phyloP scores from a whole-genome alignment of 1,140 invertebrate genomes.

The Holcopasites calliopsidis region DNA sequence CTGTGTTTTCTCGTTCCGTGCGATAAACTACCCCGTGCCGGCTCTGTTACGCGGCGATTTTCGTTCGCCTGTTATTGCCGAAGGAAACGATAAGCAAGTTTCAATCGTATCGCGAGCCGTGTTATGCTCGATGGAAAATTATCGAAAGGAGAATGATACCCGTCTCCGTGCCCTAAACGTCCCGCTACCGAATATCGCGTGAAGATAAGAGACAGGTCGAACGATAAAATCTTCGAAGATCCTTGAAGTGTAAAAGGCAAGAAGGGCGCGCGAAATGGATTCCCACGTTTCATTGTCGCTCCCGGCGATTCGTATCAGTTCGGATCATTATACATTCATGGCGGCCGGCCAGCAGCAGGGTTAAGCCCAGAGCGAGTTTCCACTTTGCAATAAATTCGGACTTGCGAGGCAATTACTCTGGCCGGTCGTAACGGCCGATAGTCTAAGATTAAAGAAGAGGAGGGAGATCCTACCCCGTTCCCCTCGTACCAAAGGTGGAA shows the following conservation, averaged over 20 bases:
- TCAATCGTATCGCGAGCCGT: not conserved
- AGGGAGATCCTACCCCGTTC: constrained; percentile 12
- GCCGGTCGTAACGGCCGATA: constrained; percentile 53
- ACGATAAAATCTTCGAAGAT: not conserved
- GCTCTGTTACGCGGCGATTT: not conserved
- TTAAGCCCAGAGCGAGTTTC: constrained; percentile 59
- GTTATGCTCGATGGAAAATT: not conserved
- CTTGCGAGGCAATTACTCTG: constrained; percentile 73
- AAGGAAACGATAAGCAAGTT: not conserved
- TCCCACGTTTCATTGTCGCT: constrained; percentile 21
- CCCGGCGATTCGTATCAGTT: constrained; percentile 26
- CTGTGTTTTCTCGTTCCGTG: not conserved
- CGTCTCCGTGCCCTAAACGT: not conserved
- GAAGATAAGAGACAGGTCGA: not conserved
- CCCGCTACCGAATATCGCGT: not conserved
- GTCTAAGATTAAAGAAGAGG: constrained; percentile 60
- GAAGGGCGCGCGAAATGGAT: not conserved
- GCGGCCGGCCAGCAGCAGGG: not conserved
- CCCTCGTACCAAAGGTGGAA: constrained; percentile 43
- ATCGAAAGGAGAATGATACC: not conserved
- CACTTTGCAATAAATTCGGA: constrained; percentile 70
- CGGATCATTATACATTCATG: constrained; percentile 50
- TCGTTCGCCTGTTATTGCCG: not conserved
- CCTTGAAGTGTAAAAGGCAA: not conserved
- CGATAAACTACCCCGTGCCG: not conserved